Percentiles rank a stretch among this genome's conserved stretches.
phyloP scores from a whole-genome alignment of 2,797 vertebrate genomes.

The Pseudomugil gertrudae region DNA sequence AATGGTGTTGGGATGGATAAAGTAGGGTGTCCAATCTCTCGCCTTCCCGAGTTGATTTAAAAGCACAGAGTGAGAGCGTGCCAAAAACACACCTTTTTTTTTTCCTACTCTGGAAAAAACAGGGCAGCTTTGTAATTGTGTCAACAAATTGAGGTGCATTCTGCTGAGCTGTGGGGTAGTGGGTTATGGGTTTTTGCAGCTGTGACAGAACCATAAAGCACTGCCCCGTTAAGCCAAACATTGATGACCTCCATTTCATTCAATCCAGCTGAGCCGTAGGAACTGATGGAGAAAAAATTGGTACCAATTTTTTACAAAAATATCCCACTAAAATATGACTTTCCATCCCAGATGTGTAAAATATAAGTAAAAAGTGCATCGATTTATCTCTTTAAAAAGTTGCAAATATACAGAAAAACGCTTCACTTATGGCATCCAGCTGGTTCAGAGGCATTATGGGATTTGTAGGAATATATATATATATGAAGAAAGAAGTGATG shows the following conservation, averaged over 20 bases:
- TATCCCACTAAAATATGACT: slow-evolving; percentile 18
- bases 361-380: slow-evolving; percentile 28
- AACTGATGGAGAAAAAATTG: slow-evolving; percentile 31
- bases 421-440: slow-evolving; percentile 69
- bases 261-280: slow-evolving; percentile 30
- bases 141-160: slow-evolving; percentile 60
- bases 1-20: slow-evolving; percentile 61
- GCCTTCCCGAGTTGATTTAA: slow-evolving; percentile 75
- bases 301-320: slow-evolving; percentile 6
- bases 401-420: slow-evolving; percentile 44
- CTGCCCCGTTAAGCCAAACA: slow-evolving; percentile 41
- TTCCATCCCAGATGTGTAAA: slow-evolving; percentile 33
- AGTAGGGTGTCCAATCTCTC: slow-evolving; percentile 50
- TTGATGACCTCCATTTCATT: slow-evolving; percentile 54
- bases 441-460: slow-evolving; percentile 70
- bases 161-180: slow-evolving; percentile 55
- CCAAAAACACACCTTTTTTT: slow-evolving; percentile 64
- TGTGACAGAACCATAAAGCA: slow-evolving; percentile 50
- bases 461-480: slow-evolving; percentile 71
- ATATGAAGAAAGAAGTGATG: slow-evolving; percentile 48
- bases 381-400: slow-evolving; percentile 29
- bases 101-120: slow-evolving; percentile 27
- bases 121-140: slow-evolving; percentile 58
- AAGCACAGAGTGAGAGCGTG: slow-evolving; percentile 69
- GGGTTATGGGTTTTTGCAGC: slow-evolving; percentile 56